These are phyloP conservation scores for Aurelia coerulea DNA, from an alignment of 30 jellyfish, hydroid and myxozoan genomes.

Conservation along the genomic window DNA sequence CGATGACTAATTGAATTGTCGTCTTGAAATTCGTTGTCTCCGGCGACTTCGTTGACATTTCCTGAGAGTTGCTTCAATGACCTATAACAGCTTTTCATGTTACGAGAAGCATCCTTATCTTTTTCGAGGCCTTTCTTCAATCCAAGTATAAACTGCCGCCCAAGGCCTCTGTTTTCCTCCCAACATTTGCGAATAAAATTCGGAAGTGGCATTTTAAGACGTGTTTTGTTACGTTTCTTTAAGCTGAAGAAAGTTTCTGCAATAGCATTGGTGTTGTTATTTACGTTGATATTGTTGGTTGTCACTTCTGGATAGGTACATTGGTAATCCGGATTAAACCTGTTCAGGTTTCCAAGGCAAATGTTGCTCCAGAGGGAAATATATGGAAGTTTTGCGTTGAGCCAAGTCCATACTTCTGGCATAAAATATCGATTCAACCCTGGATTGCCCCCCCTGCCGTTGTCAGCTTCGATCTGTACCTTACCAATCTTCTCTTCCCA, in stretches of 20 bases:
- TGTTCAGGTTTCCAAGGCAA: constrained; percentile 14
- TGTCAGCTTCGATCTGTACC: background rate
- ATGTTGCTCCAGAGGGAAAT: constrained; percentile 20
- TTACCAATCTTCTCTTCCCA: background rate
- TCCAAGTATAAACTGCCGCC: background rate
- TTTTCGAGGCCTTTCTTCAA: background rate
- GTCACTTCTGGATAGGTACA: background rate
- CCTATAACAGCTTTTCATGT: too few species aligned
- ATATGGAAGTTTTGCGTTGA: background rate
- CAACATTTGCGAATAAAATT: constrained; percentile 2
- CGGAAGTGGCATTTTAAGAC: background rate
- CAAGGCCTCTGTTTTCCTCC: constrained; percentile 8
- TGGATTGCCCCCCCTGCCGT: background rate
- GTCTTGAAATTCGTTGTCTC: too few species aligned
- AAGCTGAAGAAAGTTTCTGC: constrained; percentile 29
- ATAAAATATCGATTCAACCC: constrained; percentile 4
- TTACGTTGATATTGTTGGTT: background rate
- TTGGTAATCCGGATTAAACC: constrained; percentile 2
- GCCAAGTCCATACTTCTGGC: constrained; percentile 3
- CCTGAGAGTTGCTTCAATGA: too few species aligned
- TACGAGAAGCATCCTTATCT: too few species aligned
- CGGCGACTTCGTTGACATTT: too few species aligned
- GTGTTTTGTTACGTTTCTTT: constrained; percentile 2
- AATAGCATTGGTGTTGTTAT: constrained; percentile 11
- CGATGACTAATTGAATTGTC: too few species aligned